phyloP scores from a whole-genome alignment of 2,888 invertebrate genomes.

The Diaprepes abbreviatus region DNA sequence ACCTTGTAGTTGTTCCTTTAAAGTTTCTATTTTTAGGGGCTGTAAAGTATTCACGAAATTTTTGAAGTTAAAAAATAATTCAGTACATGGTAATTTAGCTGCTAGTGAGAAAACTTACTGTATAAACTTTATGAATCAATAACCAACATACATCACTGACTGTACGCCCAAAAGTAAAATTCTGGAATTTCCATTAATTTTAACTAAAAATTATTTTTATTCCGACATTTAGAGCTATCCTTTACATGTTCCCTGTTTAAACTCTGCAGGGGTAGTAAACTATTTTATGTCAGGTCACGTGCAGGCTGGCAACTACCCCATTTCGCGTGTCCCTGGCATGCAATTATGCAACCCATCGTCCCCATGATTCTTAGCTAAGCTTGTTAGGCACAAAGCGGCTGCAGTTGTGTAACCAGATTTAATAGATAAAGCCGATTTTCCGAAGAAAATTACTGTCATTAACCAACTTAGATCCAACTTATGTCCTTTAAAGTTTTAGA shows the following conservation, averaged over 20 bases:
- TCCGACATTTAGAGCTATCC: no score
- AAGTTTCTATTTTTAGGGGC: no score
- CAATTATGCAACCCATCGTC: constrained; percentile 44
- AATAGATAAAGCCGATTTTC: constrained; percentile 44
- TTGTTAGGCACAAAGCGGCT: constrained; percentile 40
- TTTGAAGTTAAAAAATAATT: no score
- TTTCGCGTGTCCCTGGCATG: constrained; percentile 32
- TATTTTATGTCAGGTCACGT: constrained; percentile 22
- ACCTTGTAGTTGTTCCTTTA: no score
- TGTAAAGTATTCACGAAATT: no score
- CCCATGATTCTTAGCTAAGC: constrained; percentile 43
- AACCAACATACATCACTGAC: no score
- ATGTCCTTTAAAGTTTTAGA: constrained; percentile 6
- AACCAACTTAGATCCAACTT: constrained; percentile 18
- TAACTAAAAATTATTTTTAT: no score
- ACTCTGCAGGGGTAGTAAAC: not conserved
- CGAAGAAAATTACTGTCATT: constrained; percentile 29
- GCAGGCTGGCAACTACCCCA: constrained; percentile 18
- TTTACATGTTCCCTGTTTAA: not conserved
- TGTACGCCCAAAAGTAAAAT: no score
- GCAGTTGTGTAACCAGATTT: constrained; percentile 47
- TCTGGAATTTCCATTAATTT: no score
- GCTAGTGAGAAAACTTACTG: no score
- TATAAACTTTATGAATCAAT: no score
- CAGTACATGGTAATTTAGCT: no score